Evolutionary conservation across 2,888 invertebrate genomes (phyloP), one percentile per base, ranked within the genome.

Genomic region (Eledone cirrhosa): DNA sequence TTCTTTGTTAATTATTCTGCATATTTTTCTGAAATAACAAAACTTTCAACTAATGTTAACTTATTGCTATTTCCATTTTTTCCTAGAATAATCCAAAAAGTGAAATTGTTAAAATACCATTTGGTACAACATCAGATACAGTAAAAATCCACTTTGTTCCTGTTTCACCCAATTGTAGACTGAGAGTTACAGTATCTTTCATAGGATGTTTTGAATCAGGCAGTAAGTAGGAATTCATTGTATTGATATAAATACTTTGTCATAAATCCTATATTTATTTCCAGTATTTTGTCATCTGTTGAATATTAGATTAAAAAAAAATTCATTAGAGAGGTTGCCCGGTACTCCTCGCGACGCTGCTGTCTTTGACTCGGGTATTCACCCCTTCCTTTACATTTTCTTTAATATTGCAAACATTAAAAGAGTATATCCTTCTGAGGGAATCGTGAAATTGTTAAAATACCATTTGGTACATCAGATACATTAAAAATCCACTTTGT

Each of bases 401-500:
- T n/a, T n/a, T n/a, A n/a, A n/a, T n/a, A n/a, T n/a, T n/a, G n/a
- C n/a, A n/a, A n/a, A n/a, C n/a, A n/a, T n/a, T n/a, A n/a, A n/a
- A n/a, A n/a, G n/a, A n/a, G n/a, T n/a, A n/a, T n/a, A n/a, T n/a
- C n/a, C n/a, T n/a, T n/a, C n/a, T n/a, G n/a, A n/a, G n/a, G n/a
- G n/a, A n/a, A n/a, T n/a, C n/a, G 3, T 27, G 67, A 67, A 27
- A 29, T 67, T 67, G 67, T 67, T 7, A 67, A 19, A 0, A 67
- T 67, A 27, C 67, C 67, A 67, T 67, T 67, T 67, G 67, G 67
- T 67, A 67, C 67, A 27, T 27, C 67, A 67, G 27, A 27, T 24
- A 67, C 29, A 29, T 11, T 67, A 14, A 67, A 67, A 67, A 67
- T 67, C 67, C 67, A 67, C 1, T 67, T 67, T 67, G 27, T 5